phyloP scores from a whole-genome alignment of 1,140 invertebrate species.

The Bombus polaris region DNA sequence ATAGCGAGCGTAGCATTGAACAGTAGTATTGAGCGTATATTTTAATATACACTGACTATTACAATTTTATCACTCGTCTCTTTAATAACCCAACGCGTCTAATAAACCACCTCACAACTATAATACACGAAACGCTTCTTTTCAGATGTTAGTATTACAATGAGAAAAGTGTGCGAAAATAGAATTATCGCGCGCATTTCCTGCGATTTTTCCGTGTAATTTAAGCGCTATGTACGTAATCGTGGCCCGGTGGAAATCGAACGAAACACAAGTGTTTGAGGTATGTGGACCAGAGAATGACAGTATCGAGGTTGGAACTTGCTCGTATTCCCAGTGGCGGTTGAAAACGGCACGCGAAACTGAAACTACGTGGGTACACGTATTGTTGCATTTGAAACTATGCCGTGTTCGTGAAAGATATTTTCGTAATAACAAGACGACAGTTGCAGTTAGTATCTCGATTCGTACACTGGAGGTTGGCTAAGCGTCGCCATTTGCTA shows the following conservation, averaged over 20 bases:
- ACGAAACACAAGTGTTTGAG: neutral
- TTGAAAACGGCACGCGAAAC: neutral
- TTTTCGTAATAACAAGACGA: slow-evolving; percentile 18
- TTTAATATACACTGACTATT: no score
- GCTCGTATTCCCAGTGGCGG: neutral
- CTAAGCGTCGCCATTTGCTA: neutral
- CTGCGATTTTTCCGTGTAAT: neutral
- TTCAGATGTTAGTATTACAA: neutral
- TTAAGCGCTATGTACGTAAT: neutral
- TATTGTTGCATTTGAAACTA: slow-evolving; percentile 6
- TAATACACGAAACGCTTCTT: neutral
- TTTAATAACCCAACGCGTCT: no score
- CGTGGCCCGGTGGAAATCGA: neutral
- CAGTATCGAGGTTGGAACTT: neutral
- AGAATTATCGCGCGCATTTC: neutral
- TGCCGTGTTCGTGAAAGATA: neutral
- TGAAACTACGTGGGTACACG: neutral
- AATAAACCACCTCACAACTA: no score
- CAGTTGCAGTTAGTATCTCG: neutral
- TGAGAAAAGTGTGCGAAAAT: neutral
- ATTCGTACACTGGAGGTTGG: neutral
- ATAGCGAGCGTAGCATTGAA: no score
- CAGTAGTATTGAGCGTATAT: no score
- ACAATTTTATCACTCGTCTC: no score
- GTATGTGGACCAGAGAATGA: neutral